These are phyloP conservation scores for Hyperoplus lanceolatus DNA, from an alignment of 2,797 vertebrate species.

Conservation along the genomic window DNA sequence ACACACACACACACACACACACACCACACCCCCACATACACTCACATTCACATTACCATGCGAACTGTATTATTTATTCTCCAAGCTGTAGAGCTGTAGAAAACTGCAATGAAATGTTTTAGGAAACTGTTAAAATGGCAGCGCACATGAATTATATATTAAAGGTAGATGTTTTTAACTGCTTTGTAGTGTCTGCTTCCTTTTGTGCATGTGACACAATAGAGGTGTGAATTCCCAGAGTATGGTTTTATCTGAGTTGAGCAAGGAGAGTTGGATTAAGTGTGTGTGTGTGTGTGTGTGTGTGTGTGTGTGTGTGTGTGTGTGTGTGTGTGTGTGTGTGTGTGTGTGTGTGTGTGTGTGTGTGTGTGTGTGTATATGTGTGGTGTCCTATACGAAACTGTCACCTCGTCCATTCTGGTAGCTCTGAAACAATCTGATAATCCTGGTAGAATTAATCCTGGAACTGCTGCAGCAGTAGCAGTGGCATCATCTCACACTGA, in stretches of 20 bases:
- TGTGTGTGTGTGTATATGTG: constrained; percentile 56
- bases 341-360: constrained; percentile 39
- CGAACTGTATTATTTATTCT: constrained; percentile 59
- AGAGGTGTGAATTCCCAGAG: constrained; percentile 20
- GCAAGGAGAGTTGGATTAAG: constrained; percentile 61
- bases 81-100: constrained; percentile 69
- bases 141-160: constrained; percentile 74
- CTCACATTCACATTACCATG: constrained; percentile 37
- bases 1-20: constrained; percentile 32
- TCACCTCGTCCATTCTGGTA: constrained; percentile 77
- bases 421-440: constrained; percentile 85
- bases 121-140: constrained; percentile 64
- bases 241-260: constrained; percentile 56
- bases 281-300: constrained; percentile 26
- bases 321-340: constrained; percentile 8
- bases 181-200: constrained; percentile 76
- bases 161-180: constrained; percentile 85
- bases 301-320: constrained; percentile 23
- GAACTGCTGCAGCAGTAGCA: constrained; percentile 78
- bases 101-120: constrained; percentile 74
- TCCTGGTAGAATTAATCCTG: constrained; percentile 82
- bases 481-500: constrained; percentile 38
- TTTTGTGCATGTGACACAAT: constrained; percentile 67
- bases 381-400: constrained; percentile 76
- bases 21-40: constrained; percentile 41